Percentiles rank a stretch among this genome's conserved stretches.
phyloP scores from a whole-genome alignment of 2,888 invertebrate genomes.

The Cheilosia pagana region DNA sequence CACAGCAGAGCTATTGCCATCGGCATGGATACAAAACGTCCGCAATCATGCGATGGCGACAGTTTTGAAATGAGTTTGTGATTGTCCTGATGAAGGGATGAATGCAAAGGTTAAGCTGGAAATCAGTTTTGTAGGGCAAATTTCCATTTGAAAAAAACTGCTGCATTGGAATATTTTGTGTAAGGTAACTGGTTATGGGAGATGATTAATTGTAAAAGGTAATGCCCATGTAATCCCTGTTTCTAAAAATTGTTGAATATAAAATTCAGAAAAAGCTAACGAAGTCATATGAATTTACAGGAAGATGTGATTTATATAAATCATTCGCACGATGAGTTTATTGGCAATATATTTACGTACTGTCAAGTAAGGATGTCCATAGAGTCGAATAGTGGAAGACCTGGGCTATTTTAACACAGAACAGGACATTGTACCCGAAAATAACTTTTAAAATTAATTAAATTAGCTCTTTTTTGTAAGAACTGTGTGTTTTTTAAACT shows the following conservation, averaged over 20 bases:
- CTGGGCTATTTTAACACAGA: too few relatives aligned
- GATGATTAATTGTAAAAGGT: constrained; percentile 12
- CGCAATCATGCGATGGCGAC: background rate
- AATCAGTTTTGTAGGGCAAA: constrained; percentile 11
- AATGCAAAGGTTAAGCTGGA: background rate
- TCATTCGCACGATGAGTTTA: background rate
- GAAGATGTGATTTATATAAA: constrained; percentile 5
- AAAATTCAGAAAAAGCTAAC: constrained; percentile 12
- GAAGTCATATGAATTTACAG: background rate
- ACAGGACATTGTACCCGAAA: too few relatives aligned
- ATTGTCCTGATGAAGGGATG: background rate
- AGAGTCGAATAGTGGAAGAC: too few relatives aligned
- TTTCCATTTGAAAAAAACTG: background rate
- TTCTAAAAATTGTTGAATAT: background rate
- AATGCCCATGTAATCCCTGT: constrained; percentile 1
- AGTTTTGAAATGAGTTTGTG: background rate
- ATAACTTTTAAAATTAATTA: too few relatives aligned
- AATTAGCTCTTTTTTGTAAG: too few relatives aligned
- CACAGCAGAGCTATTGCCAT: background rate
- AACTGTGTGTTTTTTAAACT: too few relatives aligned
- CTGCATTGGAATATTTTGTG: background rate
- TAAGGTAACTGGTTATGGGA: background rate
- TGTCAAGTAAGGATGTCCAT: too few relatives aligned
- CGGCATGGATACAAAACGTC: background rate
- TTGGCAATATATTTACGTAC: too few relatives aligned